These are phyloP conservation scores for Pyrgus malvae DNA, from an alignment of 2,888 invertebrate species.

Conservation along the genomic window DNA sequence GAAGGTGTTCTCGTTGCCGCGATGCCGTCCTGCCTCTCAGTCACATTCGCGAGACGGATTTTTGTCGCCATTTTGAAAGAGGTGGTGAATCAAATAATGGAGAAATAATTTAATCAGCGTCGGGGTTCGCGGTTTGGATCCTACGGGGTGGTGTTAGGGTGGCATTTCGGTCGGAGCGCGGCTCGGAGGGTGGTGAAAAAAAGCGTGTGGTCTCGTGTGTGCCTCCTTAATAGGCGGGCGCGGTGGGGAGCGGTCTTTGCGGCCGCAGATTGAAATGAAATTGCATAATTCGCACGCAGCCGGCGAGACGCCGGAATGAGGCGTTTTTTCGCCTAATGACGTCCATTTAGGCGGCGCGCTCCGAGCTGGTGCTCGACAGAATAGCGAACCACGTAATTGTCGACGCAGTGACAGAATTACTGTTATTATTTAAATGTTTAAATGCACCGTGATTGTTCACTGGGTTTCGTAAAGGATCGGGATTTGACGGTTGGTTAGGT, in stretches of 20 bases:
- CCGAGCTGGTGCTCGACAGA: slow-evolving; percentile 21
- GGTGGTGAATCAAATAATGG: slow-evolving; percentile 79
- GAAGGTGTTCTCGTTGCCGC: slow-evolving; percentile 7
- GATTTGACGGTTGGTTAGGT: not conserved
- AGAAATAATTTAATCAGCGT: slow-evolving; percentile 75
- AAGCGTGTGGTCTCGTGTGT: slow-evolving; percentile 66
- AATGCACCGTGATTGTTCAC: not conserved
- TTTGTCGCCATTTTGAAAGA: slow-evolving; percentile 77
- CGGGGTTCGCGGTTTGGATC: slow-evolving; percentile 43
- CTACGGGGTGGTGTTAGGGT: slow-evolving; percentile 54
- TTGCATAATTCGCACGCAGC: slow-evolving; percentile 66
- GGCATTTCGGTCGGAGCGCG: slow-evolving; percentile 44
- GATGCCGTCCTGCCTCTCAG: slow-evolving; percentile 7
- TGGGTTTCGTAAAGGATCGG: not conserved
- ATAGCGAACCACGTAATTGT: slow-evolving; percentile 27
- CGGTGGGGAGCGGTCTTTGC: slow-evolving; percentile 47
- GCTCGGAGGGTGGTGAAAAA: slow-evolving; percentile 58
- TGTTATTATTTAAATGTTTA: slow-evolving; percentile 34
- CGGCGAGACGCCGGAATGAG: slow-evolving; percentile 28
- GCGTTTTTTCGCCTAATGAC: slow-evolving; percentile 65
- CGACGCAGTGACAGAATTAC: slow-evolving; percentile 23
- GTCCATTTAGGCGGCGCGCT: slow-evolving; percentile 51
- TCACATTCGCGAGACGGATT: slow-evolving; percentile 36
- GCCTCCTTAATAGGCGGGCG: slow-evolving; percentile 57
- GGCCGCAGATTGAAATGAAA: slow-evolving; percentile 72